A percentile compares a stretch with the other conserved stretches of the same genome.
These are phyloP conservation scores for Drosophila phalerata DNA, from an alignment of 2,888 invertebrate species.

Conservation along the genomic window DNA sequence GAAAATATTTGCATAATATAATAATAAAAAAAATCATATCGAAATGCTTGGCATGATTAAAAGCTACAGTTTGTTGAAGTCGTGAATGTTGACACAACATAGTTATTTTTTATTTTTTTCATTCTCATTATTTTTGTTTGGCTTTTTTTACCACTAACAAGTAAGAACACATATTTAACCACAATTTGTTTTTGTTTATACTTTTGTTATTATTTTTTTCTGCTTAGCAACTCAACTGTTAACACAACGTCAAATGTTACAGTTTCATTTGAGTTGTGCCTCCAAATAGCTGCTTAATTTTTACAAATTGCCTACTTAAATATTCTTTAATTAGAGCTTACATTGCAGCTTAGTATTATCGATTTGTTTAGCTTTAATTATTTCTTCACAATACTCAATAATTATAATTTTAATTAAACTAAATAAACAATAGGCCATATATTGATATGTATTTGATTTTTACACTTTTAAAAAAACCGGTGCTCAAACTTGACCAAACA, in stretches of 20 bases:
- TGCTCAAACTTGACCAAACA: constrained; percentile 65
- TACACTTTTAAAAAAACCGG: constrained; percentile 82
- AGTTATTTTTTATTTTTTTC: constrained; percentile 25
- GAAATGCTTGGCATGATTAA: constrained; percentile 77
- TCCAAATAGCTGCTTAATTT: constrained; percentile 61
- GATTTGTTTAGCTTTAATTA: constrained; percentile 34
- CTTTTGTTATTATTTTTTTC: constrained; percentile 27
- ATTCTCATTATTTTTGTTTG: constrained; percentile 42
- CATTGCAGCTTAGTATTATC: constrained; percentile 50
- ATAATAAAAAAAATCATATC: constrained; percentile 35
- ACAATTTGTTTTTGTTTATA: constrained; percentile 65
- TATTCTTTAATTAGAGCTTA: constrained; percentile 72
- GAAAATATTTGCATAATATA: constrained; percentile 46
- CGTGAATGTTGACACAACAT: constrained; percentile 59
- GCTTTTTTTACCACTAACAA: constrained; percentile 74
- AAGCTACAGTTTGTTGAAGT: constrained; percentile 66
- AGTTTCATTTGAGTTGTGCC: constrained; percentile 35
- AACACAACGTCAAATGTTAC: constrained; percentile 37
- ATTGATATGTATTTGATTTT: constrained; percentile 85
- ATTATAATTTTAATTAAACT: constrained; percentile 67
- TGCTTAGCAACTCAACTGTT: constrained; percentile 36
- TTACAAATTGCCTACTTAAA: constrained; percentile 79
- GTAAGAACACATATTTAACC: constrained; percentile 83
- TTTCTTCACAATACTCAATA: constrained; percentile 43
- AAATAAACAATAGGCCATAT: constrained; percentile 84